Evolutionary conservation across 2,797 vertebrate genomes (phyloP), one percentile per base, ranked within the genome.

Genomic region (Champsocephalus gunnari): DNA sequence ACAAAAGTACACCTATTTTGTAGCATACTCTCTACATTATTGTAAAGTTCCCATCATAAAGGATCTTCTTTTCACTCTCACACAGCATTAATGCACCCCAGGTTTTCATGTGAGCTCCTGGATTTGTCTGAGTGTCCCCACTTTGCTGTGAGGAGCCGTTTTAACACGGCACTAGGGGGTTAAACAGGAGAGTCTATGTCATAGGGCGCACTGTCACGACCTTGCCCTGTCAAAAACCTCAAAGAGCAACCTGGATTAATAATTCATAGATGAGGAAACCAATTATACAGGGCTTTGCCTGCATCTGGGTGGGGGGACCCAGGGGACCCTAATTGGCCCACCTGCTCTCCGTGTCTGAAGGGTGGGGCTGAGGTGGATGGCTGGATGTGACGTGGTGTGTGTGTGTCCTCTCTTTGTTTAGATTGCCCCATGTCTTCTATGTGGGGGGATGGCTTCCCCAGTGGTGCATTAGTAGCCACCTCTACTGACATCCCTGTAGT

Each of bases 201-300:
- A 83, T 57, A 49, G 86, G 82, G 75, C 24, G 3, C 62, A 12
- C 65, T 81, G 86, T 80, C 87, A 54, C 13, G 64, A 82, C 79
- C 72, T 43, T 14, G 32, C 32, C 49, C 70, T 73, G 83, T 83
- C 85, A 86, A 67, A 80, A 84, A 56, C 87, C 88, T 91, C 81
- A 83, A 90, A 89, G 84, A 89, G 65, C 43, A 79, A 76, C 64
- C 57, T 11, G 77, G 85, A 92, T 95, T 93, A 93, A 96, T 96
- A 95, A 96, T 95, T 95, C 92, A 96, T 94, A 84, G 86, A 92
- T 88, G 82, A 92, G 85, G 79, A 92, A 91, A 90, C 92, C 94
- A 95, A 95, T 96, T 96, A 95, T 91, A 79, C 62, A 68, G 75
- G 69, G 67, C 81, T 84, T 77, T 80, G 77, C 84, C 80, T 48